phyloP scores from a whole-genome alignment of 2,113 vertebrate genomes.

The Semnopithecus entellus region DNA sequence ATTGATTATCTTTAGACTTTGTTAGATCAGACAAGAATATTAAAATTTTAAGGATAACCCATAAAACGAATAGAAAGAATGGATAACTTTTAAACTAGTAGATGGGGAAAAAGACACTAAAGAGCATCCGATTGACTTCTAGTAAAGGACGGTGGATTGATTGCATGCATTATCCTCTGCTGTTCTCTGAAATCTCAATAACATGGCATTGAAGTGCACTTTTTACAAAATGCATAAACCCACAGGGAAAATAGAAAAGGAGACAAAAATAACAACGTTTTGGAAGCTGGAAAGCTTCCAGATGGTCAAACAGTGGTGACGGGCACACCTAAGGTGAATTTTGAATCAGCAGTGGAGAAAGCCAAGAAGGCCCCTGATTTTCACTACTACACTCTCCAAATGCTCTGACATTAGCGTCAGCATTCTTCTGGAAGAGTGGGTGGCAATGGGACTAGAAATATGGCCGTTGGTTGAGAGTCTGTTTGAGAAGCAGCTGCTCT shows the following conservation, averaged over 20 bases:
- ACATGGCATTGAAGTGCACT: conserved; percentile 2
- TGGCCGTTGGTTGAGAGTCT: not conserved
- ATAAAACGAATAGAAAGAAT: conserved; percentile 49
- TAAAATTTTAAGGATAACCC: conserved; percentile 53
- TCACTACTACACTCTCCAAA: not conserved
- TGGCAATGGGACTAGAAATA: not conserved
- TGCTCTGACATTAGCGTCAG: not conserved
- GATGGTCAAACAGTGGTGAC: not conserved
- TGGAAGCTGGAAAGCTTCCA: not conserved
- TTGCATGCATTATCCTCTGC: not conserved
- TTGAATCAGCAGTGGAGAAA: not conserved
- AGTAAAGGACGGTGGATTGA: not conserved
- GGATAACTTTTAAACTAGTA: conserved; percentile 13
- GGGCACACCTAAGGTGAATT: not conserved
- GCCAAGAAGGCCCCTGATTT: not conserved
- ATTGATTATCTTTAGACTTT: conserved; percentile 56
- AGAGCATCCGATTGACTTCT: not conserved
- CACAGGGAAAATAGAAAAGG: not conserved
- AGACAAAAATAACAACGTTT: not conserved
- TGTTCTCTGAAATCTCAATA: conserved; percentile 46
- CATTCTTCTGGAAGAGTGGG: not conserved
- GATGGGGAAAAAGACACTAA: not conserved
- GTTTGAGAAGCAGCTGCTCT: not conserved
- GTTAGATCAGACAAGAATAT: conserved; percentile 14
- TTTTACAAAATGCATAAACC: not conserved